Evolutionary conservation across 2,113 vertebrate genomes (phyloP).

Genomic region (Stegostoma tigrinum): DNA sequence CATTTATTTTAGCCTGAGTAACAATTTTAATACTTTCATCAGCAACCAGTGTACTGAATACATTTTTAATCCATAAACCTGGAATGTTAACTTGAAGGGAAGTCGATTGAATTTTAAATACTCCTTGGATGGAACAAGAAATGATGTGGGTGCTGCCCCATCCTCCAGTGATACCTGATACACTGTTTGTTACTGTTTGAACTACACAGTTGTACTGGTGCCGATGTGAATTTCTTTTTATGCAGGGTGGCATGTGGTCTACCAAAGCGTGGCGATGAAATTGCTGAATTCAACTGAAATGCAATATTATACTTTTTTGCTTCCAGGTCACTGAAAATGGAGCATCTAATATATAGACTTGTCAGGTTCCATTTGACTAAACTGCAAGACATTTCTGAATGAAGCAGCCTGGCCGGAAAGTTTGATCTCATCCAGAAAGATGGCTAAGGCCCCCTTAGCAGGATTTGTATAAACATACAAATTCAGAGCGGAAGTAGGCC

Average conservation of each 20-base stretch:
- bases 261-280: background rate
- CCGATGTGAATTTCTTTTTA: conserved; percentile 1
- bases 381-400: background rate
- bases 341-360: background rate
- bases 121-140: background rate
- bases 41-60: background rate
- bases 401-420: background rate
- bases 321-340: background rate
- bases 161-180: background rate
- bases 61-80: background rate
- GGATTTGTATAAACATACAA: too few relatives aligned
- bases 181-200: background rate
- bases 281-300: background rate
- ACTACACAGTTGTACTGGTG: background rate
- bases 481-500: too few relatives aligned
- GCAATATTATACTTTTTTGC: background rate
- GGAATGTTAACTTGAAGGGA: background rate
- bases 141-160: too few relatives aligned
- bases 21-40: background rate
- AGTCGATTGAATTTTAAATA: background rate
- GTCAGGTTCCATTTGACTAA: background rate
- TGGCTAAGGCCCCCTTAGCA: background rate
- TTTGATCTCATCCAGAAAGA: background rate
- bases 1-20: background rate
- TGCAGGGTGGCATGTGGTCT: background rate